A percentile compares a stretch with the other conserved stretches of the same genome.
Conservation (phyloP, 2,888 invertebrate genomes). For the Nephrocerus scutellatus region DNA sequence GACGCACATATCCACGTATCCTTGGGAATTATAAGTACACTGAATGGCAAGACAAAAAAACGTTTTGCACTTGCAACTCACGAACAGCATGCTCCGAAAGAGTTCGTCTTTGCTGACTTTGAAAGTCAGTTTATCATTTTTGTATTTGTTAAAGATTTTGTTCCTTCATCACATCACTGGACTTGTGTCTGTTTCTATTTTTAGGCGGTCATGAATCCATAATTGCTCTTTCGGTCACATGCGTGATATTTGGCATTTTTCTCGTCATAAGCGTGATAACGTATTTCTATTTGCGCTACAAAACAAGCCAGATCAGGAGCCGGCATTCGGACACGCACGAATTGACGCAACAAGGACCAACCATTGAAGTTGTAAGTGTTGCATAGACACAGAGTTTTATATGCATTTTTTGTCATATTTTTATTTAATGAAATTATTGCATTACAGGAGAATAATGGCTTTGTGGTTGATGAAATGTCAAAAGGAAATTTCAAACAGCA, state of each 20-base stretch:
- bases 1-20: conserved; percentile 60
- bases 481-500: conserved; percentile 60
- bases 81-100: conserved; percentile 41
- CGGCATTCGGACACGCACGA: conserved; percentile 61
- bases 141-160: too few species aligned
- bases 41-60: conserved; percentile 58
- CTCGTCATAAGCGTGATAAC: conserved; percentile 56
- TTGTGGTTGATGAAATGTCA: conserved; percentile 67
- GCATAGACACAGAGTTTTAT: too few species aligned
- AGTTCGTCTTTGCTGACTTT: conserved; percentile 33
- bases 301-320: conserved; percentile 48
- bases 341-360: conserved; percentile 69
- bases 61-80: conserved; percentile 57
- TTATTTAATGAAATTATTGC: conserved; percentile 1
- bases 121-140: conserved; percentile 44
- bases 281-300: conserved; percentile 48
- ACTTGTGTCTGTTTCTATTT: not conserved
- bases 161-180: conserved; percentile 18
- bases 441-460: conserved; percentile 65
- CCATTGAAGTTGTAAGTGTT: conserved; percentile 60
- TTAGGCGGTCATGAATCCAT: conserved; percentile 36
- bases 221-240: conserved; percentile 54
- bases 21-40: conserved; percentile 63
- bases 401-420: not conserved
- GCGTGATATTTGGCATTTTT: conserved; percentile 61